Evolutionary conservation across 2,888 invertebrate species (phyloP).

Genomic region (Andrena marginata): DNA sequence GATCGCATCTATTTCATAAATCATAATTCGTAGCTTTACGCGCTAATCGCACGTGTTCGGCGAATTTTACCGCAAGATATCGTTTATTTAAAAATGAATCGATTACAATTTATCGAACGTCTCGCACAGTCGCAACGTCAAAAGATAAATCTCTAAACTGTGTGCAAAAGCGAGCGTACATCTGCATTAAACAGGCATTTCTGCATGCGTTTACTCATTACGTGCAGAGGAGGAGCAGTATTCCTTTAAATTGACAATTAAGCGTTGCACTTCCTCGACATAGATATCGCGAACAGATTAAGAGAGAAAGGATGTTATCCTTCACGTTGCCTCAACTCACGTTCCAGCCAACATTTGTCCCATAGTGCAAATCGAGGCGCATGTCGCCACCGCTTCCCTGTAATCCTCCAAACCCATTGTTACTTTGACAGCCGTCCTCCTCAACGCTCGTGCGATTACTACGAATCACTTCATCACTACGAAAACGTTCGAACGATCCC

Average conservation of each 20-base stretch:
- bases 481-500: not conserved
- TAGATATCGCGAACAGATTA: not conserved
- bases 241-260: not conserved
- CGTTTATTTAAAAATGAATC: no score
- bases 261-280: constrained; percentile 3
- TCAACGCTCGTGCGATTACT: constrained; percentile 12
- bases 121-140: no score
- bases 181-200: no score
- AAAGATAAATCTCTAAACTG: no score
- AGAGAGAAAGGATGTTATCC: constrained; percentile 5
- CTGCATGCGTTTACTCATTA: no score
- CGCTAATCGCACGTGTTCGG: no score
- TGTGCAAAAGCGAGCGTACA: no score
- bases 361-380: constrained; percentile 92
- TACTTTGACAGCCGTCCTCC: constrained; percentile 7
- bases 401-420: constrained; percentile 87
- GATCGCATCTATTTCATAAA: no score
- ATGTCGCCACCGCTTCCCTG: constrained; percentile 89
- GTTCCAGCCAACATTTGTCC: constrained; percentile 93
- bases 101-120: no score
- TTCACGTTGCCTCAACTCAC: constrained; percentile 80
- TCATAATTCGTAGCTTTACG: no score
- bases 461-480: constrained; percentile 24
- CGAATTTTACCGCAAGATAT: no score
- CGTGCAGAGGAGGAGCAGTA: not conserved